Evolutionary conservation across 2,113 vertebrate species (phyloP).

Genomic region (Bubo bubo): DNA sequence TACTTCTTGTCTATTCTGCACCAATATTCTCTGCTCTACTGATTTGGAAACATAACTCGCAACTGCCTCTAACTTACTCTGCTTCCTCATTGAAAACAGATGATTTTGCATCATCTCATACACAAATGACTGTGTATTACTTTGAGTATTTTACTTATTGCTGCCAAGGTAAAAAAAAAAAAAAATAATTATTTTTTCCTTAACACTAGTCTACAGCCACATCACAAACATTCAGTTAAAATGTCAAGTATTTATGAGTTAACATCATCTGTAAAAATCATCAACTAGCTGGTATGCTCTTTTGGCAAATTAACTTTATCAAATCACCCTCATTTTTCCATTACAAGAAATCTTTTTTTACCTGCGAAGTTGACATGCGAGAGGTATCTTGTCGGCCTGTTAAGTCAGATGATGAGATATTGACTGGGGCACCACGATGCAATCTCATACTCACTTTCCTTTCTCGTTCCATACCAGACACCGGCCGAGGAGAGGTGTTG

Average conservation of each 20-base stretch:
- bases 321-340: background rate
- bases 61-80: background rate
- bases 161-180: background rate
- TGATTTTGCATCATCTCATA: background rate
- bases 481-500: constrained; percentile 88
- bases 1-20: background rate
- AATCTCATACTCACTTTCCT: constrained; percentile 96
- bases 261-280: background rate
- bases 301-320: background rate
- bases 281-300: background rate
- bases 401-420: constrained; percentile 91
- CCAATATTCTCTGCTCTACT: background rate
- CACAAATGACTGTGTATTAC: background rate
- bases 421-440: constrained; percentile 91
- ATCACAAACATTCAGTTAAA: background rate
- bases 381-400: constrained; percentile 94
- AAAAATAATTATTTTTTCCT: background rate
- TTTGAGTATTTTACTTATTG: background rate
- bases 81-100: background rate
- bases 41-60: background rate
- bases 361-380: constrained; percentile 97
- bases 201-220: background rate
- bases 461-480: constrained; percentile 90
- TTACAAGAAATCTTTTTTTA: constrained; percentile 54
- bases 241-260: background rate